These are phyloP conservation scores for Timema cristinae DNA, from an alignment of 2,888 invertebrate genomes.

Conservation along the genomic window DNA sequence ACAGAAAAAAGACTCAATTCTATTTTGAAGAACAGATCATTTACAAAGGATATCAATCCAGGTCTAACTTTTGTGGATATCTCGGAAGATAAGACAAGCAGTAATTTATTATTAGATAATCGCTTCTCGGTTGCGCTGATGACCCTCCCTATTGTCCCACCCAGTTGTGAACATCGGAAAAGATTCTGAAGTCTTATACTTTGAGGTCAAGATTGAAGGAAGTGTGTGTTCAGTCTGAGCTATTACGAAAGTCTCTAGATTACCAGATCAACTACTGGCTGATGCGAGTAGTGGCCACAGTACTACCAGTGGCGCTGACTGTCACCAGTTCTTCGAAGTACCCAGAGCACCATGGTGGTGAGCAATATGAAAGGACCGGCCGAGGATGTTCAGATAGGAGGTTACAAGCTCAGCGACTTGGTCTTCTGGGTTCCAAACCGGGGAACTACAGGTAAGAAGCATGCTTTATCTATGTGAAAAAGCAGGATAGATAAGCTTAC, in stretches of 20 bases:
- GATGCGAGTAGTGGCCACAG: slow-evolving; percentile 45
- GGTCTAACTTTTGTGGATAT: not conserved
- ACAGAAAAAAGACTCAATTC: not conserved
- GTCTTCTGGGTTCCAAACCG: slow-evolving; percentile 53
- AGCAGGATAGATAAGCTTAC: no score
- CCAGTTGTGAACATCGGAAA: slow-evolving; percentile 14
- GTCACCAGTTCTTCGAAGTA: slow-evolving; percentile 44
- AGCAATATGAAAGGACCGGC: slow-evolving; percentile 53
- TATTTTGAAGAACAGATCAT: no score
- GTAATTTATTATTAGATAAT: slow-evolving; percentile 42
- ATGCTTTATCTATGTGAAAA: no score
- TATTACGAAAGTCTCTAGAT: slow-evolving; percentile 45
- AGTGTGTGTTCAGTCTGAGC: slow-evolving; percentile 42
- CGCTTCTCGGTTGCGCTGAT: slow-evolving; percentile 51
- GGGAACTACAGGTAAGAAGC: slow-evolving; percentile 47
- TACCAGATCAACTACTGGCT: slow-evolving; percentile 50
- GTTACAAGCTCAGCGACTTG: slow-evolving; percentile 46
- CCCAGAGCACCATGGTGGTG: slow-evolving; percentile 49
- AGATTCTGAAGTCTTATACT: slow-evolving; percentile 7
- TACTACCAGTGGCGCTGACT: slow-evolving; percentile 48
- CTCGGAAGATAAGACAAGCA: not conserved
- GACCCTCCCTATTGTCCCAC: slow-evolving; percentile 45
- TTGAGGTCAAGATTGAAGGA: slow-evolving; percentile 38
- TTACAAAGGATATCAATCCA: not conserved
- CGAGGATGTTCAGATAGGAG: slow-evolving; percentile 44